Percentiles rank a stretch among this genome's conserved stretches.
These are phyloP conservation scores for Ormyrus labotus DNA, from an alignment of 2,888 invertebrate genomes.

Conservation along the genomic window DNA sequence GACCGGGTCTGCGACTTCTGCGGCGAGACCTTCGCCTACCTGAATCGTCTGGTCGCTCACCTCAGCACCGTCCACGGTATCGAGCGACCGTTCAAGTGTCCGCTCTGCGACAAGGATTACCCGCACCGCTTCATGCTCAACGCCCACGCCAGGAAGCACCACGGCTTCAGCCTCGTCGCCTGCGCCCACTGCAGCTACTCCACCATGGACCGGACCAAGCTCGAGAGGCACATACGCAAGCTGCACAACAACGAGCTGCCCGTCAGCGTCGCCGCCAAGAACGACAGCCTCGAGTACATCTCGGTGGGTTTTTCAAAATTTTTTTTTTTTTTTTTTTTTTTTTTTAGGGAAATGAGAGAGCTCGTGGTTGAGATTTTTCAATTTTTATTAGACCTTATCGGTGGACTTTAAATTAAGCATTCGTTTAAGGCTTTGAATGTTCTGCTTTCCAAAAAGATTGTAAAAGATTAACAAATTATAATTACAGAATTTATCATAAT, in stretches of 20 bases:
- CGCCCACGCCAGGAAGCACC: slow-evolving; percentile 67
- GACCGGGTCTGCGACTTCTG: slow-evolving; percentile 67
- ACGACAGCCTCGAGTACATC: background rate
- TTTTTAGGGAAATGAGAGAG: too few species aligned
- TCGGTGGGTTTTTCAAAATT: too few species aligned
- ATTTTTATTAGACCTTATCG: too few species aligned
- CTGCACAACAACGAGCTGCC: slow-evolving; percentile 62
- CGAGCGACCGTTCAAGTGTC: slow-evolving; percentile 68
- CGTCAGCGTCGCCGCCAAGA: background rate
- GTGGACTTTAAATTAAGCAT: too few species aligned
- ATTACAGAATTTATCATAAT: too few species aligned
- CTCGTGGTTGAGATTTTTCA: too few species aligned
- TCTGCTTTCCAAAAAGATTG: too few species aligned
- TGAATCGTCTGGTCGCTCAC: slow-evolving; percentile 68
- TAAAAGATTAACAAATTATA: too few species aligned
- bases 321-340: too few species aligned
- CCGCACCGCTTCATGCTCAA: slow-evolving; percentile 69
- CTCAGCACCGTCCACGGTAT: slow-evolving; percentile 66
- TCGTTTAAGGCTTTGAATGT: too few species aligned
- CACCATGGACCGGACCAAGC: slow-evolving; percentile 64
- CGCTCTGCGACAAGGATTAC: slow-evolving; percentile 66
- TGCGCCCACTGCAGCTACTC: slow-evolving; percentile 67
- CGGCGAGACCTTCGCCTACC: slow-evolving; percentile 67
- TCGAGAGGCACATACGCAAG: slow-evolving; percentile 65
- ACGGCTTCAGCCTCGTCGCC: slow-evolving; percentile 63